A percentile compares a stretch with the other conserved stretches of the same genome.
These are phyloP conservation scores for Ahaetulla prasina DNA, from an alignment of 2,113 vertebrate species.

Conservation along the genomic window DNA sequence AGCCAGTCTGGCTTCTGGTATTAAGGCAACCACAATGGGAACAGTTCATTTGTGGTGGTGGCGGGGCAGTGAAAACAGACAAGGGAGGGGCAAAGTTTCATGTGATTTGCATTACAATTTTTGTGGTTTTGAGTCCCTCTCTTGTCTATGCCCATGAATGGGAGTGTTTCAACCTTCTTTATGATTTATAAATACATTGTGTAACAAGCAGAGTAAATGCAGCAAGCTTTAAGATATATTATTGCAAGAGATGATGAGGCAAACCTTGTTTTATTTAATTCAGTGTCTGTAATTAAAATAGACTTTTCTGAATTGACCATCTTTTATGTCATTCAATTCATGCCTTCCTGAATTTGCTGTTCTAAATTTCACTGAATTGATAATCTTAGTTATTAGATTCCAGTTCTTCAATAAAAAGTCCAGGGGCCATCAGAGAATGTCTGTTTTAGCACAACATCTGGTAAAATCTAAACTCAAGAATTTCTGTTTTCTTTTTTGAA, in stretches of 20 bases:
- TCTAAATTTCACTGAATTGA: neutral
- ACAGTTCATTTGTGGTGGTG: neutral
- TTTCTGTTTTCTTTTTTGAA: neutral
- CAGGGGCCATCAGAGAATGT: neutral
- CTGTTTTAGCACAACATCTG: neutral
- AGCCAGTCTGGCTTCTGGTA: neutral
- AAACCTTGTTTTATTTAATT: neutral
- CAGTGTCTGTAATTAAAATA: neutral
- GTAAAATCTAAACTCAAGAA: neutral
- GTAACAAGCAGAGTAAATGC: neutral
- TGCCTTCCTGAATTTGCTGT: neutral
- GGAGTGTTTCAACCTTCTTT: neutral
- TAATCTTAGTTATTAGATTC: neutral
- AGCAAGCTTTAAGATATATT: neutral
- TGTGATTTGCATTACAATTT: neutral
- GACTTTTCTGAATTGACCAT: neutral
- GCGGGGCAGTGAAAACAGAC: neutral
- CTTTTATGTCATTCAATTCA: neutral
- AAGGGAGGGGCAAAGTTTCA: neutral
- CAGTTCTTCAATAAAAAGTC: neutral
- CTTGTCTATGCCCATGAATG: neutral
- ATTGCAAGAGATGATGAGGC: neutral
- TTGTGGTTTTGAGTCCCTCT: neutral
- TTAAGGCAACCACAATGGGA: neutral
- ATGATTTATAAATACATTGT: neutral